Percentiles rank a stretch among this genome's conserved stretches.
Evolutionary conservation across 2,888 invertebrate species (phyloP).

Genomic region (Drosophila nr. medialis): DNA sequence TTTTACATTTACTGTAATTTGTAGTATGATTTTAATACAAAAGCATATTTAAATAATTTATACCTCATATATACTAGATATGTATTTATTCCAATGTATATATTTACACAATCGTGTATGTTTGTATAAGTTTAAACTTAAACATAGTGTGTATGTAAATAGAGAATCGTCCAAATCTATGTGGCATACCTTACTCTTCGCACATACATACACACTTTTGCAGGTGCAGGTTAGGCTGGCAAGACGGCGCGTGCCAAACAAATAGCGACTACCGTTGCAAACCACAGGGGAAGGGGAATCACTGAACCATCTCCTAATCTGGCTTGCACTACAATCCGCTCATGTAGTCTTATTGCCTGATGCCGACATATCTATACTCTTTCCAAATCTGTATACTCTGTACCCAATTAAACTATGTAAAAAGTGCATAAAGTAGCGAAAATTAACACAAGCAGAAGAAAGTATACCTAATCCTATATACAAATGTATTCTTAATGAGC

Average conservation of each 20-base stretch:
- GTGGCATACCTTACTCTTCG: constrained; percentile 1
- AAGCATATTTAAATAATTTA: not conserved
- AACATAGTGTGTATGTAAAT: not conserved
- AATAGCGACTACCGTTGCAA: constrained; percentile 62
- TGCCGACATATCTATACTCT: constrained; percentile 7
- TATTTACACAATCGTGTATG: not conserved
- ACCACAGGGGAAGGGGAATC: constrained; percentile 41
- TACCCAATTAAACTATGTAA: no score
- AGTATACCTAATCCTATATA: not conserved
- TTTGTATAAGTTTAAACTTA: not conserved
- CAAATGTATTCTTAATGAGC: not conserved
- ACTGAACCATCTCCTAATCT: constrained; percentile 58
- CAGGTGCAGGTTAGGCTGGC: constrained; percentile 41
- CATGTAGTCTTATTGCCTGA: constrained; percentile 7
- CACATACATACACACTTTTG: constrained; percentile 1
- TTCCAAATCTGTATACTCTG: not conserved
- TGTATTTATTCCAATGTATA: not conserved
- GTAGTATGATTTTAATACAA: not conserved
- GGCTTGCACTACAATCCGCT: constrained; percentile 19
- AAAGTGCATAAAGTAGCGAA: not conserved
- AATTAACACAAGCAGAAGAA: not conserved
- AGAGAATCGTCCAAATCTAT: not conserved
- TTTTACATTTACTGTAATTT: not conserved
- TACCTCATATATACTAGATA: not conserved
- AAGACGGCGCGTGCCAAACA: constrained; percentile 70